phyloP scores from a whole-genome alignment of 2,113 vertebrate species.

The Hypomesus transpacificus region DNA sequence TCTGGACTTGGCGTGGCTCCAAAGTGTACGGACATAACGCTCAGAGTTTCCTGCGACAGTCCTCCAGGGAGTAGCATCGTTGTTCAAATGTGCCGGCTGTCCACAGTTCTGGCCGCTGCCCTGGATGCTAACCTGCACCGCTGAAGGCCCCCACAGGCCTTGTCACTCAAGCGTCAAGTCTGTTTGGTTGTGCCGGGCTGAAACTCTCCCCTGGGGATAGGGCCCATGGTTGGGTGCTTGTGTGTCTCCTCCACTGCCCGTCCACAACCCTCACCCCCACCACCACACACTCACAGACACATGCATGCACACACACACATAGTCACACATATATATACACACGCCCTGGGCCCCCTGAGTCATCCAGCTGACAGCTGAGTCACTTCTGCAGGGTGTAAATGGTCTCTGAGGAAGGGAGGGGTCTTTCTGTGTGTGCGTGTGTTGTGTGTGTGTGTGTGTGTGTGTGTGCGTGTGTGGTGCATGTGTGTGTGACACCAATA shows the following conservation, averaged over 20 bases:
- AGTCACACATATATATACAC: background rate
- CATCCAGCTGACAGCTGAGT: slow-evolving; percentile 49
- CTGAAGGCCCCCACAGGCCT: slow-evolving; percentile 20
- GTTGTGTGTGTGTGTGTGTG: slow-evolving; percentile 6
- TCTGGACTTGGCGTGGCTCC: too few species aligned
- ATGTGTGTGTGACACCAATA: background rate
- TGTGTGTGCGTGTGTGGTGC: background rate
- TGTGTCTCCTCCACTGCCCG: slow-evolving; percentile 24
- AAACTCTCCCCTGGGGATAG: slow-evolving; percentile 29
- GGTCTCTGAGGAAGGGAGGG: slow-evolving; percentile 2
- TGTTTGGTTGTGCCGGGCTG: slow-evolving; percentile 45
- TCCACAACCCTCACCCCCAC: background rate
- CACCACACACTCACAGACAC: background rate
- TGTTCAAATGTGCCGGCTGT: background rate
- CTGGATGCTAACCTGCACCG: slow-evolving; percentile 36
- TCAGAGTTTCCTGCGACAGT: background rate
- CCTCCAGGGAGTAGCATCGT: background rate
- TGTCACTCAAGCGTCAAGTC: slow-evolving; percentile 31
- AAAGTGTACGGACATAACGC: too few species aligned
- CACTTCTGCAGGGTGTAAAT: slow-evolving; percentile 26
- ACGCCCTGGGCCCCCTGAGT: slow-evolving; percentile 33
- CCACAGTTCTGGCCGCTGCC: slow-evolving; percentile 10
- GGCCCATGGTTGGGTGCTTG: slow-evolving; percentile 33
- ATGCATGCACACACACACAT: background rate
- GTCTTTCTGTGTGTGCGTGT: slow-evolving; percentile 8